Base-by-base conservation (phyloP, 2,888 invertebrate species). In the Uropetala carovei region DNA sequence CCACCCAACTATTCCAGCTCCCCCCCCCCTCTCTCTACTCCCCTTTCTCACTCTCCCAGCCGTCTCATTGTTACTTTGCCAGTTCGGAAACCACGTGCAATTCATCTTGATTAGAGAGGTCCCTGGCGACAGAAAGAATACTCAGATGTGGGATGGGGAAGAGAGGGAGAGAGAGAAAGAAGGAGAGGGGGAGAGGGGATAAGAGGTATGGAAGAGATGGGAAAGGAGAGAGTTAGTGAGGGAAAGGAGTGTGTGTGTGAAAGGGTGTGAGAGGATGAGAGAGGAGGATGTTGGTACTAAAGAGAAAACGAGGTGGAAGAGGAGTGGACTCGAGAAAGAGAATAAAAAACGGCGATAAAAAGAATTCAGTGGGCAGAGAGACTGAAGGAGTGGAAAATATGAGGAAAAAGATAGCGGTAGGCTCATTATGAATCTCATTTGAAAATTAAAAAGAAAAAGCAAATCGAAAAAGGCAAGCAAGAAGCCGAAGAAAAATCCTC, bases 41-140 rank as follows among this genome's bases (percentile, higher is more conserved):
- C 75, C 1, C 83, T 56, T 2, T 18, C 83, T 8, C 83, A 13
- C 83, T 83, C 57, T 7, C 16, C 64, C 18, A 64, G 56, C 10
- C 83, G 83, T 43, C 83, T 64, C 89, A 68, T 89, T 89, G 64
- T 89, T 89, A 64, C 89, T 68, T 89, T 68, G 64, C 89, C 89
- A 68, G 64, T 68, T 89, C 89, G 68, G 89, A 89, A 64, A 68
- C 68, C 89, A 64, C 64, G 89, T 68, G 89, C 68, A 86, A 89
- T 89, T 89, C 89, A 68, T 89, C 68, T 68, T 89, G 89, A 68
- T 68, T 68, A 89, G 89, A 89, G 89, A 89, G 68, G 64, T 89
- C 89, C 43, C 89, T 89, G 68, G 68, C 86, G 86, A 68, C 89
- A 89, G 68, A 68, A 68, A 68, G 89, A 89, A 89, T 89, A 68